Evolutionary conservation across 2,888 invertebrate species (phyloP), one percentile per base, ranked within the genome.

Genomic region (Cheilosia vulpina): DNA sequence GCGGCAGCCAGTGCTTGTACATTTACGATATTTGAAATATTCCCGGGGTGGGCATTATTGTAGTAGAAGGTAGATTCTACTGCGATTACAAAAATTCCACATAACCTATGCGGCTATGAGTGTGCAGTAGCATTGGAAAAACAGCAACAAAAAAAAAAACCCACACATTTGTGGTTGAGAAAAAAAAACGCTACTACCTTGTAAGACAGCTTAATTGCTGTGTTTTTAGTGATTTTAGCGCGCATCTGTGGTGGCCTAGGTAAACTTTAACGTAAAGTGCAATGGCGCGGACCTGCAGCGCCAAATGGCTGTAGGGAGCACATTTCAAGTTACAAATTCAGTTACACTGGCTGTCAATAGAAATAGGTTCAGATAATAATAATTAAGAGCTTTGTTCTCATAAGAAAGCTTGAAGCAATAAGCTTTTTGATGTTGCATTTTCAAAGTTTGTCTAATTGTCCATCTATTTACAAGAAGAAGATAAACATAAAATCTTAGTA

Each of bases 141-240:
- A 15, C 43, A 43, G 27, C 55, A 43, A 11, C 55, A 43, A 11
- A 72, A 45, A n/a, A 31, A 72, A 45, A 21, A 68, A 53, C 41
- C 13, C 65, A 65, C 71, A 57, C 78, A 71, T 78, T 21, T 63
- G 50, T 71, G 50, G 38, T 31, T 31, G 31, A 43, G 13, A 27
- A 71, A 60, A 21, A 57, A 60, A 76, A 76, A 65, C 31, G 50
- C 63, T 52, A 65, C 17, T 65, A 60, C 50, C 65, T 60, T 58
- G 58, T 66, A 52, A 58, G 72, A 79, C 79, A 79, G 79, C 79
- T 79, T 79, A 79, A 79, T 79, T 79, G 79, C 65, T n/a, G 43
- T n/a, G 79, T 65, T 71, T 75, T 60, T 69, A 63, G 62, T 52
- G 53, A 21, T 27, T 66, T 55, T 57, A 72, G 72, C 45, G 43